Evolutionary conservation across 2,888 invertebrate species (phyloP).

Genomic region (Acanthosoma haemorrhoidale): DNA sequence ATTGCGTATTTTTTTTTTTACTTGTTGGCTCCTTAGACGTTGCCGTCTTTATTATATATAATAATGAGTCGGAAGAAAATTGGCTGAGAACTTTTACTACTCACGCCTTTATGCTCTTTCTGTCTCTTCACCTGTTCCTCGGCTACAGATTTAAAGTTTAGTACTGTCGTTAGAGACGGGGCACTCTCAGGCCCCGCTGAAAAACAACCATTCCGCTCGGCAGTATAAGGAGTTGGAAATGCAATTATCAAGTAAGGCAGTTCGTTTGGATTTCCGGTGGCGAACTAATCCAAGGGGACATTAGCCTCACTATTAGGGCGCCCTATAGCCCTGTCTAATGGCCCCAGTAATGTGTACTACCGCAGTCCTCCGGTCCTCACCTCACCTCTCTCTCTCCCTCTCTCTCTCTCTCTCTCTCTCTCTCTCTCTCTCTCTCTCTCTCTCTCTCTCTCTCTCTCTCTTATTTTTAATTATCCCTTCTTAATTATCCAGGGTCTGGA

Average conservation of each 20-base stretch:
- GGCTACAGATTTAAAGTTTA: no score
- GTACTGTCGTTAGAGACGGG: background rate
- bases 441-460: background rate
- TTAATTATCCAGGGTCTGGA: slow-evolving; percentile 4
- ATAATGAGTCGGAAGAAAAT: no score
- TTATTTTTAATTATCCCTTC: background rate
- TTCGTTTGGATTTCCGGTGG: slow-evolving; percentile 5
- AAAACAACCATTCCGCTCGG: background rate
- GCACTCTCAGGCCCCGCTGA: no score
- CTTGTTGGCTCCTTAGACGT: no score
- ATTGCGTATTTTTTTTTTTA: no score
- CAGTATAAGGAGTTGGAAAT: background rate
- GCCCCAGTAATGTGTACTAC: background rate
- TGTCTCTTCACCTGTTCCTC: no score
- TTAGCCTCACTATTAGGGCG: background rate
- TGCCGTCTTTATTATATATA: no score
- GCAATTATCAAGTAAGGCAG: background rate
- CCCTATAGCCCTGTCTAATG: background rate
- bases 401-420: background rate
- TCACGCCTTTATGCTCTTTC: no score
- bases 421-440: background rate
- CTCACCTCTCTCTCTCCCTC: background rate
- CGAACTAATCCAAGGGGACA: background rate
- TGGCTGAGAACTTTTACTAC: no score
- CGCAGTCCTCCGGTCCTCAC: slow-evolving; percentile 12